Percentiles rank a stretch among this genome's conserved stretches.
phyloP scores from a whole-genome alignment of 2,888 invertebrate species.

The Xestia ashworthii region DNA sequence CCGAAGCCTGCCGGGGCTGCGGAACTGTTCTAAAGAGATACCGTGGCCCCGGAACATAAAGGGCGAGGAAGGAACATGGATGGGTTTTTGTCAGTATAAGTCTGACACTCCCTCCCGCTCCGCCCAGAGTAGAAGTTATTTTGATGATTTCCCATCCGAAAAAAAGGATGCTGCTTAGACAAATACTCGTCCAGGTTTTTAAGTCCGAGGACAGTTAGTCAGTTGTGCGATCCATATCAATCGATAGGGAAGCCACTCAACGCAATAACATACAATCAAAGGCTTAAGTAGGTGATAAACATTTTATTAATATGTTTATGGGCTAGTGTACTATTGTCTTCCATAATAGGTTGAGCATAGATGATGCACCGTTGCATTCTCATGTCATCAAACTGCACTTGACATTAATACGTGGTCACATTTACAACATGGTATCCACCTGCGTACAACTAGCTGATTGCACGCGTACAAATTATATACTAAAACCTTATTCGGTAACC shows the following conservation, averaged over 20 bases:
- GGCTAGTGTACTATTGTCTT: slow-evolving; percentile 22
- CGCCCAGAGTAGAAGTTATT: no score
- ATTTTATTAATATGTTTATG: slow-evolving; percentile 14
- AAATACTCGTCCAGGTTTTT: neutral
- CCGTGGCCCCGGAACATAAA: no score
- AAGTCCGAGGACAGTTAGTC: neutral
- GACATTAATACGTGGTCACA: slow-evolving; percentile 4
- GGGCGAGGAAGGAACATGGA: no score
- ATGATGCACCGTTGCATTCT: slow-evolving; percentile 14
- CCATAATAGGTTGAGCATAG: slow-evolving; percentile 3
- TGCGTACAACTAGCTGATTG: neutral
- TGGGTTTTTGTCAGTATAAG: no score
- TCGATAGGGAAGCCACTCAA: neutral
- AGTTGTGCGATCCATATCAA: neutral
- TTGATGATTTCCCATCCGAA: no score
- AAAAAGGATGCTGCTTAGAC: neutral
- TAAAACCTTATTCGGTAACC: no score
- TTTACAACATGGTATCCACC: neutral
- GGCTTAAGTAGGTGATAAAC: slow-evolving; percentile 12
- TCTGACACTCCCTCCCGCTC: no score
- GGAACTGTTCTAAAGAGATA: no score
- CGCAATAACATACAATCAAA: slow-evolving; percentile 19
- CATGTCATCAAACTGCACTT: slow-evolving; percentile 9
- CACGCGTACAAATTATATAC: no score
- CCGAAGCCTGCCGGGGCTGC: no score